These are phyloP conservation scores for Chloroceryle inda DNA, from an alignment of 2,797 vertebrate species.

Conservation along the genomic window DNA sequence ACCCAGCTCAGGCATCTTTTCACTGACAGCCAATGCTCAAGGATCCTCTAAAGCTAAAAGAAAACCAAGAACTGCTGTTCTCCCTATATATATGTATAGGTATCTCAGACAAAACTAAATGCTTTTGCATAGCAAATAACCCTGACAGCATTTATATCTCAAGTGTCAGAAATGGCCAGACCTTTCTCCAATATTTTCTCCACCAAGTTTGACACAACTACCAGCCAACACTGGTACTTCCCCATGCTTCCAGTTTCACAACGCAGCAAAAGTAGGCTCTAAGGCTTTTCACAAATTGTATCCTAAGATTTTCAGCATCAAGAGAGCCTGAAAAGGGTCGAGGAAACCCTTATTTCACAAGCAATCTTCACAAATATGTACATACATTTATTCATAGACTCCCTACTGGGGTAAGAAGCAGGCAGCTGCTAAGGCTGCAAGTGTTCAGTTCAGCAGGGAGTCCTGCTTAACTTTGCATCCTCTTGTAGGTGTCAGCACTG, in stretches of 20 bases:
- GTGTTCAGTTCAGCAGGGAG: slow-evolving; percentile 61
- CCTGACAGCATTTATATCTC: background rate
- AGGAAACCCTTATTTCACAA: slow-evolving; percentile 21
- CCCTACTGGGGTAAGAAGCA: slow-evolving; percentile 57
- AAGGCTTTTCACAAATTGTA: slow-evolving; percentile 8
- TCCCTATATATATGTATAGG: background rate
- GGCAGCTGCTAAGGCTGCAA: slow-evolving; percentile 44
- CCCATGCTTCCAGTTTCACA: background rate
- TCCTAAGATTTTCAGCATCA: background rate
- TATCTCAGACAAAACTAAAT: background rate
- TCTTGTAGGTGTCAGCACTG: slow-evolving; percentile 49
- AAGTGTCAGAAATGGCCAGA: background rate
- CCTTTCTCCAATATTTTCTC: background rate
- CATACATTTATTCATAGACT: slow-evolving; percentile 68
- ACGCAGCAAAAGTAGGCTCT: background rate
- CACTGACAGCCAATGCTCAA: background rate
- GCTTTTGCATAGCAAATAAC: background rate
- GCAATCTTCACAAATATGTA: slow-evolving; percentile 7
- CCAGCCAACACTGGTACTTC: background rate
- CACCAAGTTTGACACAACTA: background rate
- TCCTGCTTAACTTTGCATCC: slow-evolving; percentile 32
- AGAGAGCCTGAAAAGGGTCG: background rate
- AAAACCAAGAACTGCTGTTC: background rate
- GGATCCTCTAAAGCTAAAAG: background rate
- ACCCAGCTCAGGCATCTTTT: background rate